Evolutionary conservation across 2,797 vertebrate genomes (phyloP).

Genomic region (Buphagus erythrorhynchus): DNA sequence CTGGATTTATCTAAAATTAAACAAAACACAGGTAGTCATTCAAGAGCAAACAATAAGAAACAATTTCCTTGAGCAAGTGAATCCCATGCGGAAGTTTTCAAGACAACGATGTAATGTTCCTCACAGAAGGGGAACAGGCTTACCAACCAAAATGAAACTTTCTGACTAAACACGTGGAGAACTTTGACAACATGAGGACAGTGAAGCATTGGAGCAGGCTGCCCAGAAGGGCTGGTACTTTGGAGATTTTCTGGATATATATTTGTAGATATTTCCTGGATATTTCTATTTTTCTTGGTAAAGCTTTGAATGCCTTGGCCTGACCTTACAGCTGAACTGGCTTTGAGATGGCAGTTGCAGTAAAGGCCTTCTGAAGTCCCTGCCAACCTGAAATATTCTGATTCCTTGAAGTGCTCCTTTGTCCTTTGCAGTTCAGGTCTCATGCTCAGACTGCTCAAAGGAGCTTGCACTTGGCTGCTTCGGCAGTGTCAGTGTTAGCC

Average conservation of each 20-base stretch:
- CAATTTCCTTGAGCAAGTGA: not conserved
- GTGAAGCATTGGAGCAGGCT: not conserved
- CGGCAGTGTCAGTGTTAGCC: not conserved
- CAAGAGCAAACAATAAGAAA: not conserved
- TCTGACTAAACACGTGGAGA: not conserved
- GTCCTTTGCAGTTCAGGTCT: not conserved
- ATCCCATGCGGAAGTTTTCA: not conserved
- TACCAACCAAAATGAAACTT: not conserved
- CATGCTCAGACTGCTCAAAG: not conserved
- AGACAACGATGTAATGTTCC: not conserved
- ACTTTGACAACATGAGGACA: not conserved
- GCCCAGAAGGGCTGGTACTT: not conserved
- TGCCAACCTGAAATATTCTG: not conserved
- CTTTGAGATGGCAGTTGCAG: not conserved
- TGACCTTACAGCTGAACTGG: not conserved
- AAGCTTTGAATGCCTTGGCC: not conserved
- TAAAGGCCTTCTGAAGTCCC: not conserved
- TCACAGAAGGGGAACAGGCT: not conserved
- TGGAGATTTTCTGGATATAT: not conserved
- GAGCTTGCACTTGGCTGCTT: not conserved
- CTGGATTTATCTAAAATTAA: constrained; percentile 90
- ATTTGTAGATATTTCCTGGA: not conserved
- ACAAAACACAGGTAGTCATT: constrained; percentile 34
- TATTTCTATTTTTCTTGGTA: not conserved
- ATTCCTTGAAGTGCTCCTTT: not conserved